Conservation (phyloP, 2,113 vertebrate species). For the Paratilapia polleni region DNA sequence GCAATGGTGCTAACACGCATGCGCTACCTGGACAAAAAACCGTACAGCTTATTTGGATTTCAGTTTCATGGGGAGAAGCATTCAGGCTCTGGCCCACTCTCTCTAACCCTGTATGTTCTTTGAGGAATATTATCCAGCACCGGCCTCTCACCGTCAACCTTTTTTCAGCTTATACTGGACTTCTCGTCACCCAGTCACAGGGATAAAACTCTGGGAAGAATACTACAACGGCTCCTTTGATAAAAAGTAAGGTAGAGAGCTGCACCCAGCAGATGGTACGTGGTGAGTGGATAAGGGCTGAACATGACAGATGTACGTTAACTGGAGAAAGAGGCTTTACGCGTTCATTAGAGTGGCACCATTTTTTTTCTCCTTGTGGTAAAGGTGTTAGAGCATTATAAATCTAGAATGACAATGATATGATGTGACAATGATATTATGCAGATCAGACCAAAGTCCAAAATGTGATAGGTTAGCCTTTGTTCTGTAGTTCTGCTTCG, state of each 20-base stretch:
- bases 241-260: conserved; percentile 64
- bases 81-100: conserved; percentile 10
- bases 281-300: conserved; percentile 69
- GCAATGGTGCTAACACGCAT: conserved; percentile 47
- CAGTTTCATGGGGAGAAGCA: conserved; percentile 7
- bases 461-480: background rate
- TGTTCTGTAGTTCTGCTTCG: background rate
- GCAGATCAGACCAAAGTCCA: background rate
- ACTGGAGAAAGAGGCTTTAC: conserved; percentile 47
- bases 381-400: background rate
- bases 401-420: conserved; percentile 2
- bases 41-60: conserved; percentile 38
- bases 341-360: background rate
- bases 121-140: conserved; percentile 1
- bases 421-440: background rate
- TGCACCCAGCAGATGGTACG: conserved; percentile 74
- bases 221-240: conserved; percentile 69
- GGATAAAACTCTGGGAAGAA: conserved; percentile 45
- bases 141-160: conserved; percentile 14
- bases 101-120: background rate
- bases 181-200: conserved; percentile 20
- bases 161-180: conserved; percentile 30
- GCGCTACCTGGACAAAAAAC: conserved; percentile 31
- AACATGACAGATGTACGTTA: conserved; percentile 50
- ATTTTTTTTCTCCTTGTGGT: background rate